Evolutionary conservation across 1,140 invertebrate genomes (phyloP), one percentile per base, ranked within the genome.

Genomic region (Halyomorpha halys): DNA sequence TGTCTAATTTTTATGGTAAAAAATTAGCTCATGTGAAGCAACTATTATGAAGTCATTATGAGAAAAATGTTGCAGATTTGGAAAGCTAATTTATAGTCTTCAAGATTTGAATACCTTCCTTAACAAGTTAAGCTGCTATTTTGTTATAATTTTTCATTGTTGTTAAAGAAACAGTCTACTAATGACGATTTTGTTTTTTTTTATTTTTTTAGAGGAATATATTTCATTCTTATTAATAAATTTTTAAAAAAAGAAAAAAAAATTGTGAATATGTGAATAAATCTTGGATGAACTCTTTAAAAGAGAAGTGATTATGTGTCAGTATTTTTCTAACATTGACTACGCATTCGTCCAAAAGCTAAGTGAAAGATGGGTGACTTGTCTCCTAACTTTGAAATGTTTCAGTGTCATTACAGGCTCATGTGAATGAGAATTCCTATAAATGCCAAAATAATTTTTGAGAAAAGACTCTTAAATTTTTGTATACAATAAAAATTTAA

Each of bases 311-410:
- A 47, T 16, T 18, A 39, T 30, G 34, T 34, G 61, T 62, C 61
- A 45, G 61, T 62, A 23, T 45, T 44, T 62, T 62, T 62, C 23
- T 61, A 61, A 45, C 21, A 16, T 62, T 47, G 61, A 34, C 45
- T 30, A 62, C 39, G 45, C 45, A 62, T 62, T 47, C 61, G 61
- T 62, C 61, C 61, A 62, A 47, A 47, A 23, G 54, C 23, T 39
- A 64, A 59, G 54, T 59, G 54, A 27, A 59, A 21, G 47, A 49
- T 49, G 6, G 47, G 19, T 21, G 47, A 18, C n/a, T 49, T 49
- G n/a, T 49, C 47, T 19, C n/a, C 47, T 49, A 49, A 21, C 47
- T 49, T 49, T 49, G 47, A 49, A 49, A 39, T 13, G 47, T 49
- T 49, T 49, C 19, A 21, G 19, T 49, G 47, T 49, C n/a, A 21